Percentiles rank a stretch among this genome's conserved stretches.
Evolutionary conservation across 2,888 invertebrate species (phyloP).

Genomic region (Lottia scabra): DNA sequence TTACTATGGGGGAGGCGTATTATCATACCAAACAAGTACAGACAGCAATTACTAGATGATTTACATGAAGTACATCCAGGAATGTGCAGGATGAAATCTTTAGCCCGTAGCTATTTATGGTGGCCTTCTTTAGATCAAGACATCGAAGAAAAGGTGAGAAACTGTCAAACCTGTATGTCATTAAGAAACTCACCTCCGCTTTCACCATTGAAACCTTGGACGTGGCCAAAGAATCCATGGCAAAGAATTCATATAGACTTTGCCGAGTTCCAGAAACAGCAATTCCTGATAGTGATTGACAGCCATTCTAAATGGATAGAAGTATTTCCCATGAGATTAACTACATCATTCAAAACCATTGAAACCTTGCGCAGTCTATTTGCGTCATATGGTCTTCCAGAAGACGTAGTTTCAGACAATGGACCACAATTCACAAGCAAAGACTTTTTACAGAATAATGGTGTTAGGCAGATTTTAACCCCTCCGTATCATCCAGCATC

Average conservation of each 20-base stretch:
- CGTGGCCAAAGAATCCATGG: conserved; percentile 45
- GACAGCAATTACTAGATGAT: conserved; percentile 33
- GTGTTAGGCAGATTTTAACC: too few species aligned
- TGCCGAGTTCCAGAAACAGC: conserved; percentile 26
- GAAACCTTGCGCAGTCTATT: conserved; percentile 29
- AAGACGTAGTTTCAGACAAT: conserved; percentile 58
- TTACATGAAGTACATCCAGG: too few species aligned
- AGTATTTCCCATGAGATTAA: not conserved
- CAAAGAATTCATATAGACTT: conserved; percentile 46
- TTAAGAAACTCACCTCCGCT: conserved; percentile 28
- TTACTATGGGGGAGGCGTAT: too few species aligned
- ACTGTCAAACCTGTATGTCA: too few species aligned
- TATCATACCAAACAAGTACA: too few species aligned
- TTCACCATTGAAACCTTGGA: conserved; percentile 46
- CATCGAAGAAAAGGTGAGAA: too few species aligned
- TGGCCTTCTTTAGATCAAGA: too few species aligned
- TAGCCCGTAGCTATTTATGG: too few species aligned
- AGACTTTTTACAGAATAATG: too few species aligned
- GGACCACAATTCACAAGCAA: conserved; percentile 50
- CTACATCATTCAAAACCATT: not conserved
- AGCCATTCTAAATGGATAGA: not conserved
- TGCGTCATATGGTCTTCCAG: too few species aligned
- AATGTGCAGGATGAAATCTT: too few species aligned
- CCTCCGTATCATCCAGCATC: too few species aligned
- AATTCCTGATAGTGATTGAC: conserved; percentile 20